Evolutionary conservation across 2,113 vertebrate genomes (phyloP).

Genomic region (Tenebrosternarchus preto): DNA sequence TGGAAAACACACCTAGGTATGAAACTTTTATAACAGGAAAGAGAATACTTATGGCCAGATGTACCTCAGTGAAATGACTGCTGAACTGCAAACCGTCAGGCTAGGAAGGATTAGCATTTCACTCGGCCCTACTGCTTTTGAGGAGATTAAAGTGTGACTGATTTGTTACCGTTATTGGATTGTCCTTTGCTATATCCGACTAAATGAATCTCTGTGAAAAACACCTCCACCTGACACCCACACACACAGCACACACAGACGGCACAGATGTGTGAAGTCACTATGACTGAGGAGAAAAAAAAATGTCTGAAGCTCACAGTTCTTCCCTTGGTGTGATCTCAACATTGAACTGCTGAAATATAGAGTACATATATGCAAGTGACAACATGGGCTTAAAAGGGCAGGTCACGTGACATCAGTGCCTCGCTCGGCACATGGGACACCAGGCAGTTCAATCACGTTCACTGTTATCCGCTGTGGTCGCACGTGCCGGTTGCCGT

Average conservation of each 20-base stretch:
- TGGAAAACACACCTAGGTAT: constrained; percentile 9
- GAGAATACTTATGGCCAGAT: constrained; percentile 2
- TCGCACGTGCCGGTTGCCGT: too few relatives aligned
- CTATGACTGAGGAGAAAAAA: background rate
- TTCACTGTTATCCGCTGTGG: too few relatives aligned
- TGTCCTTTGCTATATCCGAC: background rate
- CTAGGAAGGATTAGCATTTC: background rate
- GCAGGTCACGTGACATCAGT: background rate
- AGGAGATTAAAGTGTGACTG: background rate
- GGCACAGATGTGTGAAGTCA: background rate
- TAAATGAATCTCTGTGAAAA: constrained; percentile 11
- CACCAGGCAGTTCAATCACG: constrained; percentile 45
- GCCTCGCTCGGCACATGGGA: too few relatives aligned
- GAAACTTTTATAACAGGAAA: constrained; percentile 19
- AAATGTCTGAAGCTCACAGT: background rate
- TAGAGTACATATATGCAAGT: too few relatives aligned
- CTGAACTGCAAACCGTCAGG: constrained; percentile 8
- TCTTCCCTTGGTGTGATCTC: too few relatives aligned
- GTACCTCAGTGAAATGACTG: background rate
- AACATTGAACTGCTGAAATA: too few relatives aligned
- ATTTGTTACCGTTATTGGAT: background rate
- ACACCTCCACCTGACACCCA: background rate
- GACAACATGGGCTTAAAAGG: background rate
- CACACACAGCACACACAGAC: background rate
- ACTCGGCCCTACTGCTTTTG: background rate